A percentile compares a stretch with the other conserved stretches of the same genome.
These are phyloP conservation scores for Stenopsyche tienmushanensis DNA, from an alignment of 1,140 invertebrate species.

Conservation along the genomic window DNA sequence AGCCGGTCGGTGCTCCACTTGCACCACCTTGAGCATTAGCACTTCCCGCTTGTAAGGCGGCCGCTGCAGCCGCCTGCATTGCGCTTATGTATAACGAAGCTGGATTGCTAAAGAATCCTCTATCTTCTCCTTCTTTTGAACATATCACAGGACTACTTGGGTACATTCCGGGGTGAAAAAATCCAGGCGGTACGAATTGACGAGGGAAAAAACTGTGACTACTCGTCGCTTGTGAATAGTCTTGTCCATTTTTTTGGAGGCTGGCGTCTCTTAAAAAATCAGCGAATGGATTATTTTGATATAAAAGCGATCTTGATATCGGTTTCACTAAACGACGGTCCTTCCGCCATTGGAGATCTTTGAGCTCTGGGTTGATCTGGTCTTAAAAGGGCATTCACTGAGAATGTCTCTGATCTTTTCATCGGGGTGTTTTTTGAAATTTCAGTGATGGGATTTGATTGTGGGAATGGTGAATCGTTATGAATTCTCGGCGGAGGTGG, in stretches of 20 bases:
- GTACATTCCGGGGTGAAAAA: constrained; percentile 48
- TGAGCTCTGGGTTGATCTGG: constrained; percentile 69
- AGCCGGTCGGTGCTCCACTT: constrained; percentile 8
- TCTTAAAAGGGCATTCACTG: constrained; percentile 72
- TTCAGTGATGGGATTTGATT: constrained; percentile 53
- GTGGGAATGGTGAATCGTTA: constrained; percentile 51
- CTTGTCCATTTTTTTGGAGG: constrained; percentile 45
- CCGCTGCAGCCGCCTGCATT: constrained; percentile 59
- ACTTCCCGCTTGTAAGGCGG: constrained; percentile 50
- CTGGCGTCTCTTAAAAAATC: constrained; percentile 57
- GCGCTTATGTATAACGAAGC: constrained; percentile 65
- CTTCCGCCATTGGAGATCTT: constrained; percentile 52
- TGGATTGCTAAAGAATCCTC: constrained; percentile 55
- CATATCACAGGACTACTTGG: constrained; percentile 42
- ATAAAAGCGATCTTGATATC: constrained; percentile 62
- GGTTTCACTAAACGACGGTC: constrained; percentile 56
- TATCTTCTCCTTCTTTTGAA: constrained; percentile 51
- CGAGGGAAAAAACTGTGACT: constrained; percentile 45
- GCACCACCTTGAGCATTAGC: constrained; percentile 10
- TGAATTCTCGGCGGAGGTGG: constrained; percentile 57
- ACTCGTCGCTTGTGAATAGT: constrained; percentile 44
- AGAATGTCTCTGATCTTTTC: constrained; percentile 76
- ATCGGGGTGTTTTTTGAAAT: constrained; percentile 47
- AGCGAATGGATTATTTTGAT: constrained; percentile 59
- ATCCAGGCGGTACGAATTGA: constrained; percentile 48